Evolutionary conservation across 2,888 invertebrate genomes (phyloP).

Genomic region (Hymenopus coronatus): DNA sequence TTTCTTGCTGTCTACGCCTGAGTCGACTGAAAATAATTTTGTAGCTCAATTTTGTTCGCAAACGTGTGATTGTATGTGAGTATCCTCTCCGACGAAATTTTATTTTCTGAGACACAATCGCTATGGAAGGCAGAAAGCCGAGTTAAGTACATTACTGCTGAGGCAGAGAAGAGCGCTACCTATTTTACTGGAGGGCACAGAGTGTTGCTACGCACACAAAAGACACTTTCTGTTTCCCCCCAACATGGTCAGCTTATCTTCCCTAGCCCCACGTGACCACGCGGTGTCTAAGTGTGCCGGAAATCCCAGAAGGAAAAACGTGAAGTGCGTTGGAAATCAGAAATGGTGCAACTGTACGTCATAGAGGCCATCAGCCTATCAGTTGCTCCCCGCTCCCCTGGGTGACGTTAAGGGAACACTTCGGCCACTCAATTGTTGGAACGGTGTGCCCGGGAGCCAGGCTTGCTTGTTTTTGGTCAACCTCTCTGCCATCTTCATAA

Average conservation of each 20-base stretch:
- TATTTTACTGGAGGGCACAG: too few species aligned
- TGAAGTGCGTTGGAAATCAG: slow-evolving; percentile 24
- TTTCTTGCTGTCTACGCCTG: too few species aligned
- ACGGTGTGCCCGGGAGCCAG: slow-evolving; percentile 14
- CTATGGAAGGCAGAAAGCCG: neutral
- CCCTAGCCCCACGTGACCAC: neutral
- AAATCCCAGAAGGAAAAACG: slow-evolving; percentile 6
- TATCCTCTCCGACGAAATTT: too few species aligned
- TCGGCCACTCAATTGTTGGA: slow-evolving; percentile 20
- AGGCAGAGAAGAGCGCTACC: too few species aligned
- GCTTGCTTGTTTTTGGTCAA: neutral
- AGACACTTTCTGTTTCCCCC: neutral
- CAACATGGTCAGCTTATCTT: slow-evolving; percentile 7
- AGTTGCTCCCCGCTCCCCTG: slow-evolving; percentile 11
- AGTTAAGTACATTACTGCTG: neutral
- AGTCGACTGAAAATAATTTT: too few species aligned
- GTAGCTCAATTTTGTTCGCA: too few species aligned
- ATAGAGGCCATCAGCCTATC: slow-evolving; percentile 26
- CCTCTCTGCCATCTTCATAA: neutral
- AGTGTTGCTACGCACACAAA: neutral
- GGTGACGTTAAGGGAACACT: slow-evolving; percentile 20
- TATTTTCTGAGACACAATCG: neutral
- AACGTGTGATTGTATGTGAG: too few species aligned
- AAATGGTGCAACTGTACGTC: slow-evolving; percentile 17
- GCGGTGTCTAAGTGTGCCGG: slow-evolving; percentile 15